Evolutionary conservation across 2,113 vertebrate species (phyloP).

Genomic region (Peromyscus polionotus): DNA sequence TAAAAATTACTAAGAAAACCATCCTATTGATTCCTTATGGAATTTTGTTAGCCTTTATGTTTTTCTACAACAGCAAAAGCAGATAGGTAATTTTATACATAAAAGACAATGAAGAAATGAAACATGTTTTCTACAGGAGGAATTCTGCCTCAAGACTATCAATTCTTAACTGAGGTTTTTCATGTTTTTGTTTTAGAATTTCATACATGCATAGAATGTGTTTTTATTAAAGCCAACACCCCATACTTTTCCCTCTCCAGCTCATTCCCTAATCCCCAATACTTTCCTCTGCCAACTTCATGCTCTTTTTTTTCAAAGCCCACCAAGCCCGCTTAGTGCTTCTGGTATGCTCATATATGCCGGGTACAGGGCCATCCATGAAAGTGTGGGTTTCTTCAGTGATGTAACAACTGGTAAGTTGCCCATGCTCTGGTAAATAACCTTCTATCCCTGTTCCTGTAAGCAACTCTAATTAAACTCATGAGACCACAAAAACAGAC

Average conservation of each 20-base stretch:
- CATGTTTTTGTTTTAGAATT: not conserved
- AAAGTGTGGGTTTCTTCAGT: not conserved
- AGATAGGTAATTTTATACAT: conserved; percentile 11
- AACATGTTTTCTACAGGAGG: not conserved
- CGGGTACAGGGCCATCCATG: not conserved
- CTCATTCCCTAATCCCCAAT: not conserved
- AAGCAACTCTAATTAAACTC: not conserved
- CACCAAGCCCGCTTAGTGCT: not conserved
- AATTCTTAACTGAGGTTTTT: not conserved
- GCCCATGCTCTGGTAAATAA: not conserved
- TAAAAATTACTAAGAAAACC: not conserved
- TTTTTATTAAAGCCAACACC: not conserved
- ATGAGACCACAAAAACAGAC: not conserved
- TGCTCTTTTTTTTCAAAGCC: not conserved
- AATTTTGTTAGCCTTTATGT: conserved; percentile 10
- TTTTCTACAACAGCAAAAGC: conserved; percentile 18
- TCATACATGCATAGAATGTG: not conserved
- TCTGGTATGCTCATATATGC: too few species aligned
- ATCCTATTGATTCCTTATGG: conserved; percentile 53
- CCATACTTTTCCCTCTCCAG: not conserved
- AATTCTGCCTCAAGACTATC: not conserved
- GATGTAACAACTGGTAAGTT: not conserved
- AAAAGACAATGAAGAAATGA: not conserved
- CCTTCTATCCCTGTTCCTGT: not conserved
- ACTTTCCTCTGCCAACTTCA: not conserved